A percentile compares a stretch with the other conserved stretches of the same genome.
Conservation (phyloP, 2,888 invertebrate species). For the Adela reaumurella region DNA sequence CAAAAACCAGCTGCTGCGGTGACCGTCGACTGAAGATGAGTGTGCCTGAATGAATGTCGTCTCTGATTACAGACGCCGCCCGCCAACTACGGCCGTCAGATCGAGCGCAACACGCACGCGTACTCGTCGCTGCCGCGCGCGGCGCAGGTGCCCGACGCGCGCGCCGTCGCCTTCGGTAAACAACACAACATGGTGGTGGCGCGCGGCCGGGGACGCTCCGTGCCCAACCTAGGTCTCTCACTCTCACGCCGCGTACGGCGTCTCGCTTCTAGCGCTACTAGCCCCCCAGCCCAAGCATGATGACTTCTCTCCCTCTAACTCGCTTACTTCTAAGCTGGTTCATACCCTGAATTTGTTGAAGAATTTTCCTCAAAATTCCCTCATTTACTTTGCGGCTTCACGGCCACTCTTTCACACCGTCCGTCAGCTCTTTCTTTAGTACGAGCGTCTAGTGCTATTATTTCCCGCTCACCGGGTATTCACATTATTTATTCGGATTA, state of each 20-base stretch:
- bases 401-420: too few relatives aligned
- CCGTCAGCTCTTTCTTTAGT: too few relatives aligned
- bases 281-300: background rate
- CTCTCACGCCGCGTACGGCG: constrained; percentile 10
- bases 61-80: constrained; percentile 63
- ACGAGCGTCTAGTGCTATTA: too few relatives aligned
- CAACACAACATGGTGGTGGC: constrained; percentile 57
- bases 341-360: too few relatives aligned
- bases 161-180: constrained; percentile 76
- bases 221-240: constrained; percentile 83
- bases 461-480: too few relatives aligned
- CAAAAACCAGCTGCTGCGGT: too few relatives aligned
- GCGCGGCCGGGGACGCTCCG: constrained; percentile 73
- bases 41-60: too few relatives aligned
- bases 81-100: constrained; percentile 69
- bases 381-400: too few relatives aligned
- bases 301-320: background rate
- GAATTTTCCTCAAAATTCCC: too few relatives aligned
- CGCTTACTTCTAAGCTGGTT: background rate
- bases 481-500: too few relatives aligned
- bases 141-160: constrained; percentile 55
- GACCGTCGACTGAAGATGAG: too few relatives aligned
- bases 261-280: constrained; percentile 7
- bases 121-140: constrained; percentile 79
- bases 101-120: constrained; percentile 61